Percentiles rank a stretch among this genome's conserved stretches.
Evolutionary conservation across 2,888 invertebrate species (phyloP).

Genomic region (Morinoia aosen): DNA sequence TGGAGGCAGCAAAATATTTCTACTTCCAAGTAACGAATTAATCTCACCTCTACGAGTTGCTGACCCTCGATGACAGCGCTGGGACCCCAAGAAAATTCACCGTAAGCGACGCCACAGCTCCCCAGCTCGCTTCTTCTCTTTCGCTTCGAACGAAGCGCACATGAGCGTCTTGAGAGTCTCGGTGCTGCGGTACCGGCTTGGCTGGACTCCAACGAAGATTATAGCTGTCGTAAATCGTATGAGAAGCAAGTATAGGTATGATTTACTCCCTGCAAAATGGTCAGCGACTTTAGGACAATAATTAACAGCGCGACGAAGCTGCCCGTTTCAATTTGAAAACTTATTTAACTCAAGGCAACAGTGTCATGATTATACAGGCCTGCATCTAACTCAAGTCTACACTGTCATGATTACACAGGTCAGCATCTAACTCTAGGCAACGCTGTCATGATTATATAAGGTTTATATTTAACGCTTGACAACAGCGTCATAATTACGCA

Average conservation of each 20-base stretch:
- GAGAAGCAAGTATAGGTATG: not conserved
- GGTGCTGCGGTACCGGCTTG: not conserved
- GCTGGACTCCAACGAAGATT: not conserved
- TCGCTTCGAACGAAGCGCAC: not conserved
- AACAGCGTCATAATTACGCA: too few species aligned
- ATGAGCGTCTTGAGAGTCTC: not conserved
- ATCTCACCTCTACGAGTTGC: not conserved
- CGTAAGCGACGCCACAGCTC: not conserved
- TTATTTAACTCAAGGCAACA: not conserved
- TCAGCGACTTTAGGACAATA: not conserved
- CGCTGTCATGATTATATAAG: not conserved
- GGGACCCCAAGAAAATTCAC: not conserved
- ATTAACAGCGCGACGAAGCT: not conserved
- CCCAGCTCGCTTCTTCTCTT: not conserved
- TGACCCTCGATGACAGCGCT: not conserved
- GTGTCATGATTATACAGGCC: not conserved
- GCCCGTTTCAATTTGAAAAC: not conserved
- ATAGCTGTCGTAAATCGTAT: not conserved
- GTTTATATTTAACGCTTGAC: too few species aligned
- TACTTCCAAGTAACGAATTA: not conserved
- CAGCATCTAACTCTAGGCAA: not conserved
- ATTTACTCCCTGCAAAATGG: not conserved
- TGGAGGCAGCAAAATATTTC: not conserved
- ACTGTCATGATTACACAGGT: not conserved
- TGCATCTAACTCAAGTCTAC: not conserved